phyloP scores from a whole-genome alignment of 2,888 invertebrate genomes.

The Cephus sareptanus region DNA sequence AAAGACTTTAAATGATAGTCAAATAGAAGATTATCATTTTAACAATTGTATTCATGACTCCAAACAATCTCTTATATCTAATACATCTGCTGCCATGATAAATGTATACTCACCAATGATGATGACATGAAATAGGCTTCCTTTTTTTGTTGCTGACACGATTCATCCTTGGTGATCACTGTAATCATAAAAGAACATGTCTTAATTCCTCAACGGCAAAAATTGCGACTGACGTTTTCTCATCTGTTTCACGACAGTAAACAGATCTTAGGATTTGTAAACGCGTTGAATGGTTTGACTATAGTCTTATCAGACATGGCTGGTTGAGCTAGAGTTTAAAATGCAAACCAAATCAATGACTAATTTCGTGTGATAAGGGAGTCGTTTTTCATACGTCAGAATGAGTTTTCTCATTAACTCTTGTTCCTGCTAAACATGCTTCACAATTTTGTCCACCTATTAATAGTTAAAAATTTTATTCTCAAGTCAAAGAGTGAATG shows the following conservation, averaged over 20 bases:
- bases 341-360: background rate
- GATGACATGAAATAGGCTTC: conserved; percentile 53
- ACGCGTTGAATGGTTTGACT: background rate
- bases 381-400: background rate
- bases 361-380: background rate
- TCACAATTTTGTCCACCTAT: background rate
- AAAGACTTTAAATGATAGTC: background rate
- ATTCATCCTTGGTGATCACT: conserved; percentile 36
- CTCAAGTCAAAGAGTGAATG: background rate
- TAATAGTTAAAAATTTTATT: background rate
- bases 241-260: background rate
- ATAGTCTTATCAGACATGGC: background rate
- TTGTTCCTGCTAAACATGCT: conserved; percentile 9
- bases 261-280: background rate
- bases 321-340: background rate
- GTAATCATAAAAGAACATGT: conserved; percentile 14
- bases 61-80: background rate
- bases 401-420: background rate
- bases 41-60: background rate
- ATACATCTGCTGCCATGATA: background rate
- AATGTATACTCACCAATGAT: conserved; percentile 42
- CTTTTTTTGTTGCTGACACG: conserved; percentile 41
- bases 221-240: background rate
- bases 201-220: background rate
- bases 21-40: background rate